Evolutionary conservation across 2,113 vertebrate species (phyloP).

Genomic region (Scartelaos histophorus): DNA sequence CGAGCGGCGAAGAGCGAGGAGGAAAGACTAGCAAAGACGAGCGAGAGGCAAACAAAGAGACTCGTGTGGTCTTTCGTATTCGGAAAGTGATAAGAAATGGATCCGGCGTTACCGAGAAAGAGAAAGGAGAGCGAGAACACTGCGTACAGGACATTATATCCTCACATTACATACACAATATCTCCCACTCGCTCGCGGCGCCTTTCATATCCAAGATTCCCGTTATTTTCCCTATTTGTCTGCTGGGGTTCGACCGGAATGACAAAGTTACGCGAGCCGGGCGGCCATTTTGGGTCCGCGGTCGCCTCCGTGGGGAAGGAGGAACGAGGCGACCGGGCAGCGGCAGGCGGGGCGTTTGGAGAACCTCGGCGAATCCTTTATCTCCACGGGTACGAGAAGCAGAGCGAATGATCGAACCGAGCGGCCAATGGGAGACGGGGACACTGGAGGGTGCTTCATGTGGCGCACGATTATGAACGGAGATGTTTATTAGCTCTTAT

Average conservation of each 20-base stretch:
- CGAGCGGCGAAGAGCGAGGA: not conserved
- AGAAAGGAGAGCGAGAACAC: conserved; percentile 30
- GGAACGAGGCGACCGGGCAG: conserved; percentile 28
- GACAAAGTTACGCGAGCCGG: conserved; percentile 3
- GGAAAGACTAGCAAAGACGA: not conserved
- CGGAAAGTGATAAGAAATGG: conserved; percentile 37
- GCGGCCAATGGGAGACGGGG: no score
- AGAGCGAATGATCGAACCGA: no score
- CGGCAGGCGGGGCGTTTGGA: conserved; percentile 29
- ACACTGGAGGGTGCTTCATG: no score
- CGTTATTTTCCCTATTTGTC: conserved; percentile 37
- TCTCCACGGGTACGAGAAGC: not conserved
- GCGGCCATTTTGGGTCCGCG: conserved; percentile 9
- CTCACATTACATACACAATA: conserved; percentile 51
- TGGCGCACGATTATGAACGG: no score
- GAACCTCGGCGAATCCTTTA: not conserved
- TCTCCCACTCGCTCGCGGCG: conserved; percentile 28
- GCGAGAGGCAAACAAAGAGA: not conserved
- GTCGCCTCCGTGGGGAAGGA: conserved; percentile 32
- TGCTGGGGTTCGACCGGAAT: not conserved
- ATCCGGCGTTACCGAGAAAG: conserved; percentile 20
- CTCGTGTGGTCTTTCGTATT: conserved; percentile 23
- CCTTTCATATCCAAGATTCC: conserved; percentile 37
- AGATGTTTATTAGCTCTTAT: no score
- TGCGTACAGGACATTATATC: conserved; percentile 50